Evolutionary conservation across 2,113 vertebrate species (phyloP), one percentile per base, ranked within the genome.

Genomic region (Progne subis): DNA sequence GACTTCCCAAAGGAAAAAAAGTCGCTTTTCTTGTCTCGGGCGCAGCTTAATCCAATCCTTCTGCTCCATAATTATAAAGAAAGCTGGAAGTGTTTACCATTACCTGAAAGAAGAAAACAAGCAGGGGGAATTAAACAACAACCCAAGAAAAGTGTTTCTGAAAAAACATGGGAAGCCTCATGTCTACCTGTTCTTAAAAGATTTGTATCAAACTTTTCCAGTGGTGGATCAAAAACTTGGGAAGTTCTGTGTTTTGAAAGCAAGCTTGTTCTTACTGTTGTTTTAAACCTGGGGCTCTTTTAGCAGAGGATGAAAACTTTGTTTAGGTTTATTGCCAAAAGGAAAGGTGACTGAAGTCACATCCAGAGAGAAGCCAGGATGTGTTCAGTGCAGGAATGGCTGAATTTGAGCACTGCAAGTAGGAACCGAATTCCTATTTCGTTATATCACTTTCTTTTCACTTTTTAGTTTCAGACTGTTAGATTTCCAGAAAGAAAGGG

Each of bases 391-490:
- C 55, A 91, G 82, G 55, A 76, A 50, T 65, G 4, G 28, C 69
- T 84, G 14, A 1, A 53, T 72, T 29, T 28, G 39, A 63, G 78
- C 8, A 3, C 34, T 56, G 23, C 15, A 17, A 44, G 64, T 18
- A 20, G 59, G 64, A 63, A 60, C 6, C 34, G 41, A 34, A 19
- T 72, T 75, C 25, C 79, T 55, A 15, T 78, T 92, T 78, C 28
- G 78, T 83, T 55, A 4, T 4, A 4, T 59, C 0, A 0, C 34
- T 74, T 64, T 80, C 70, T 85, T 91, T 85, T 69, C 44, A 46
- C 49, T 77, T n/a, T 56, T 82, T 34, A 23, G n/a, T 63, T 84
- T 91, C 60, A 46, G 60, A 74, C 86, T 97, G 81, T 80, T 94
- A 69, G 37, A 87, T 82, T 91, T 92, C 52, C 53, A 90, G 67